A percentile compares a stretch with the other conserved stretches of the same genome.
These are phyloP conservation scores for Myotis lucifugus DNA, from an alignment of 2,113 vertebrate genomes.

Conservation along the genomic window DNA sequence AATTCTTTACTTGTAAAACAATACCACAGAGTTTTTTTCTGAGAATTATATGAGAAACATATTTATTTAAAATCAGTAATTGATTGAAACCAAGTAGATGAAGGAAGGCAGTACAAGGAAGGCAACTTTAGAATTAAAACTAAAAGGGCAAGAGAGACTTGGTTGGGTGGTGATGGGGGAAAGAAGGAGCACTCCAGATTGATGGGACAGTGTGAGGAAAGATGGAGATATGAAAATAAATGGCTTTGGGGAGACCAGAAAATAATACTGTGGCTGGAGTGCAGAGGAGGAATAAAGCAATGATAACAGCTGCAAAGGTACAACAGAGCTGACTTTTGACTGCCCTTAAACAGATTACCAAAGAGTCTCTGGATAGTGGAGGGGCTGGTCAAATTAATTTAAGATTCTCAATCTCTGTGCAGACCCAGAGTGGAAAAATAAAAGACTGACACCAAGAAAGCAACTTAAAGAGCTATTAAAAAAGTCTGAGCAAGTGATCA, in stretches of 20 bases:
- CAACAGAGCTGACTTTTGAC: fast-evolving
- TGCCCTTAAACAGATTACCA: fast-evolving
- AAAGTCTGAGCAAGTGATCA: not conserved
- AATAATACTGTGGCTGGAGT: not conserved
- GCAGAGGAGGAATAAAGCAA: not conserved
- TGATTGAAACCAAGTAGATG: not conserved
- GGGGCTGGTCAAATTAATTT: not conserved
- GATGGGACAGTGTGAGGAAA: not conserved
- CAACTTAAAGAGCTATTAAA: not conserved
- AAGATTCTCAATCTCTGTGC: not conserved
- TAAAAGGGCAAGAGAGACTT: not conserved
- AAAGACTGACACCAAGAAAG: not conserved
- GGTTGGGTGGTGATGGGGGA: too few relatives aligned
- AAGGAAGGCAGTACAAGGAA: not conserved
- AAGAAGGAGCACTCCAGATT: not conserved
- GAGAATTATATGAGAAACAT: not conserved
- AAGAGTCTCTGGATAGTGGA: not conserved
- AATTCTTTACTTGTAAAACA: not conserved
- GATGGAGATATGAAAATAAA: not conserved
- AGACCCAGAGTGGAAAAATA: not conserved
- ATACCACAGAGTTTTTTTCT: not conserved
- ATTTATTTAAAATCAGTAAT: not conserved
- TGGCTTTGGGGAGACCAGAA: not conserved
- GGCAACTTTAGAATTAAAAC: not conserved
- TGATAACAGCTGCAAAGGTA: not conserved